phyloP scores from a whole-genome alignment of 2,888 invertebrate species.

The Nephrotoma guestfalica region DNA sequence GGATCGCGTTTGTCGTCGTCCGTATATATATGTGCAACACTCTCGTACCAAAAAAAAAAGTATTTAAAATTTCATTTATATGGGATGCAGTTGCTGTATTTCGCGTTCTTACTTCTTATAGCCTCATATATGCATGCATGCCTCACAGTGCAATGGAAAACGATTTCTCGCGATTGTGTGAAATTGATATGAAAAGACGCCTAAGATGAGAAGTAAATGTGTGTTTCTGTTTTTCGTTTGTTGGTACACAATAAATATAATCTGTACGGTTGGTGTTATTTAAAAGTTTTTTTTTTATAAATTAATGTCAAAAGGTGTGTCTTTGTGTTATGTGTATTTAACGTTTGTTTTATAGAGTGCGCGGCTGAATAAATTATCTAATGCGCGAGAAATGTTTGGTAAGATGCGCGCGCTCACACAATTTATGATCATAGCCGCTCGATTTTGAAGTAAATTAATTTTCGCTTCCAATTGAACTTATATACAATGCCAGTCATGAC shows the following conservation, averaged over 20 bases:
- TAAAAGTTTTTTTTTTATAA: background rate
- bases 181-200: constrained; percentile 5
- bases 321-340: background rate
- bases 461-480: background rate
- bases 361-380: background rate
- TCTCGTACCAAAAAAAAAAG: background rate
- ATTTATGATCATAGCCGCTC: background rate
- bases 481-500: too few species aligned
- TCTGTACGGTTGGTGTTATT: background rate
- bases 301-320: background rate
- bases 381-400: background rate
- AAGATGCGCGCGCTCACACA: background rate
- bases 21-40: background rate
- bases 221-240: background rate
- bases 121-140: background rate
- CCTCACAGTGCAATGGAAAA: background rate
- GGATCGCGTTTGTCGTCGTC: background rate
- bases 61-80: background rate
- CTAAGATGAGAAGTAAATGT: background rate
- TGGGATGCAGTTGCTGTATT: too few species aligned
- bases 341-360: background rate
- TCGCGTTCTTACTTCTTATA: background rate
- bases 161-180: constrained; percentile 4
- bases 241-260: background rate
- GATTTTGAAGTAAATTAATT: background rate